Conservation (phyloP, 2,888 invertebrate species). For the Julus scandinavius region DNA sequence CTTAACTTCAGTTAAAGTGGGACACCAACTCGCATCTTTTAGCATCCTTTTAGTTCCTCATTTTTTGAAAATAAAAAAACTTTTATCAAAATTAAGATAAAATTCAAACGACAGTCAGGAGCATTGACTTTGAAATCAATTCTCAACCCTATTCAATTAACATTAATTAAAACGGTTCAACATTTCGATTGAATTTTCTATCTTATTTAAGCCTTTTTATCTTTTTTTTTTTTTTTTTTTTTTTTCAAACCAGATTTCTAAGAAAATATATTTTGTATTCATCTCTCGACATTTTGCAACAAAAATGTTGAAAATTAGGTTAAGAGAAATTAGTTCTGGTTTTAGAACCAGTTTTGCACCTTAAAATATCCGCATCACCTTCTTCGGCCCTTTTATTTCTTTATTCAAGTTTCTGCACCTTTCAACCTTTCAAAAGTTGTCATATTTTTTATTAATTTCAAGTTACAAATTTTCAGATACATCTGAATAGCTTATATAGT, state of each 20-base stretch:
- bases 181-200: too few relatives aligned
- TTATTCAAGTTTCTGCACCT: too few relatives aligned
- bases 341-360: slow-evolving; percentile 5
- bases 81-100: not conserved
- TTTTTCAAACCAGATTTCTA: not conserved
- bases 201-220: too few relatives aligned
- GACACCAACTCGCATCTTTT: not conserved
- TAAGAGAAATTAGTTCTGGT: slow-evolving; percentile 18
- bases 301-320: not conserved
- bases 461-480: too few relatives aligned
- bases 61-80: not conserved
- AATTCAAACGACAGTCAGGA: not conserved
- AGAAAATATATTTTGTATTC: not conserved
- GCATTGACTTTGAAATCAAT: not conserved
- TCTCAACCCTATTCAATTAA: not conserved
- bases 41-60: not conserved
- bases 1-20: not conserved
- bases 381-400: too few relatives aligned
- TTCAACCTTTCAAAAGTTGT: too few relatives aligned
- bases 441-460: too few relatives aligned
- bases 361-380: not conserved
- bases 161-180: not conserved
- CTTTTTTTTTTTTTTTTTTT: too few relatives aligned
- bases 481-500: too few relatives aligned
- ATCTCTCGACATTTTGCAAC: not conserved